Conservation (phyloP, 2,797 vertebrate species). For the Chiroxiphia lanceolata region DNA sequence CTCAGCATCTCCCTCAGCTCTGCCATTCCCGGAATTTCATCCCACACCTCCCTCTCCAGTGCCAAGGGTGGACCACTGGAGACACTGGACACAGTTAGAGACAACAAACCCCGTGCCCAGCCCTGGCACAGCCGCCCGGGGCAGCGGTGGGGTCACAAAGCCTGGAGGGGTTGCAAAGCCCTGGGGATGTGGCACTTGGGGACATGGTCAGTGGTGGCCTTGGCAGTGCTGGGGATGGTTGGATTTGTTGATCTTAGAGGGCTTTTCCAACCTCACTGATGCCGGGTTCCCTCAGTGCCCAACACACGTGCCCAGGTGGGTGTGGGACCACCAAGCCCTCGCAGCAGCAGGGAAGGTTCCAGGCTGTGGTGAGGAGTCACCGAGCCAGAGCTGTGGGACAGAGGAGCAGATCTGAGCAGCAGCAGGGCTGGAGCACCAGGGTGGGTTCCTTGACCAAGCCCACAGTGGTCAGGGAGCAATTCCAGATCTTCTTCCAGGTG, state of each 20-base stretch:
- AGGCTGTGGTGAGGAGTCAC: no score
- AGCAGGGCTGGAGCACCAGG: no score
- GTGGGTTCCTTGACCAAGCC: background rate
- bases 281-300: no score
- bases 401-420: no score
- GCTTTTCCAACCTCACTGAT: background rate
- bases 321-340: no score
- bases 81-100: background rate
- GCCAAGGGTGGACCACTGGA: rapidly evolving
- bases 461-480: background rate
- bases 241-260: rapidly evolving
- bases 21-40: rapidly evolving
- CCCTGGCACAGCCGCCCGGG: background rate
- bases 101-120: background rate
- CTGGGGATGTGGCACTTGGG: background rate
- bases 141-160: no score
- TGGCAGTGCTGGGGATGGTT: background rate
- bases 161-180: background rate
- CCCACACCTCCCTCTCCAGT: background rate
- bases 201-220: background rate
- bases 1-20: background rate
- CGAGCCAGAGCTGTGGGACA: no score
- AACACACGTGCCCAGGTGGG: no score
- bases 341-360: no score
- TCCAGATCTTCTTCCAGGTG: background rate